Conservation (phyloP, 2,888 invertebrate species). For the Himalopsyche japonica region DNA sequence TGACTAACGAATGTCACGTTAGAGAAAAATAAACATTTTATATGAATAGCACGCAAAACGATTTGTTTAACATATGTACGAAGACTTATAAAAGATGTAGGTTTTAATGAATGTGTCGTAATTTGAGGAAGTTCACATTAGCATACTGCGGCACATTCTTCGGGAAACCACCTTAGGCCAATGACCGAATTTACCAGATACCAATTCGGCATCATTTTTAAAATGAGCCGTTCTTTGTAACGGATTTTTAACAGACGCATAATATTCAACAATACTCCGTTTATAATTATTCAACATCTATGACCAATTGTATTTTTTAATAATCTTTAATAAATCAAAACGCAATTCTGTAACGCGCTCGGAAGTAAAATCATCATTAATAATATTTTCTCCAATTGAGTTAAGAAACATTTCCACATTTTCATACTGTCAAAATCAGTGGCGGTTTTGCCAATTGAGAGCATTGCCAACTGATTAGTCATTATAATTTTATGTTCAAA, state of each 20-base stretch:
- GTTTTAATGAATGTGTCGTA: background rate
- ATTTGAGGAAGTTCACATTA: background rate
- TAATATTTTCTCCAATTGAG: too few relatives aligned
- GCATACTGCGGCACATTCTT: background rate
- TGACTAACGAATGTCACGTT: too few relatives aligned
- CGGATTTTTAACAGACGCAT: conserved; percentile 5
- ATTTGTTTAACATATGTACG: background rate
- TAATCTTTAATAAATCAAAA: too few relatives aligned
- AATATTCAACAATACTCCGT: background rate
- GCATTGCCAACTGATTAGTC: too few relatives aligned
- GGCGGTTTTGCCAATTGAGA: too few relatives aligned
- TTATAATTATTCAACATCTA: background rate
- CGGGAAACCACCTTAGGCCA: conserved; percentile 9
- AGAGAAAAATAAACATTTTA: too few relatives aligned
- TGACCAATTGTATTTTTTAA: background rate
- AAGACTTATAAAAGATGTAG: background rate
- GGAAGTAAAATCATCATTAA: too few relatives aligned
- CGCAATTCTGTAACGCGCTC: too few relatives aligned
- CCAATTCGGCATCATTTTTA: conserved; percentile 25
- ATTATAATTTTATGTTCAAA: too few relatives aligned
- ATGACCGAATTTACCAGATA: conserved; percentile 19
- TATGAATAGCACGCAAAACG: too few relatives aligned
- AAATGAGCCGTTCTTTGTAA: conserved; percentile 22
- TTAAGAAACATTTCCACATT: too few relatives aligned
- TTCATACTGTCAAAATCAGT: too few relatives aligned